A percentile compares a stretch with the other conserved stretches of the same genome.
Evolutionary conservation across 2,888 invertebrate species (phyloP).

Genomic region (Petrolisthes cinctipes): DNA sequence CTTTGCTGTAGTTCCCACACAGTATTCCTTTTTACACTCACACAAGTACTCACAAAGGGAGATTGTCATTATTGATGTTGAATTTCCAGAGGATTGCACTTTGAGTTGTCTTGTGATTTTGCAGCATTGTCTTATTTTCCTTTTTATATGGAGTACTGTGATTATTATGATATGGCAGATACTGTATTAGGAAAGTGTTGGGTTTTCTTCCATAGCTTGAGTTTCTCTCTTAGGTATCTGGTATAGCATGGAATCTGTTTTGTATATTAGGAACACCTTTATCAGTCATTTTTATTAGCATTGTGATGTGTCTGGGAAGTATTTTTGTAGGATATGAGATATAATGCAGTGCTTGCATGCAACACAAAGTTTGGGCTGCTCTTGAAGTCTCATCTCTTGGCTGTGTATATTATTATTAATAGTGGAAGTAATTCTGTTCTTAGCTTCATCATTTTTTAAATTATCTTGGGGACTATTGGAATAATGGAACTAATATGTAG

Average conservation of each 20-base stretch:
- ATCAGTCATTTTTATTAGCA: background rate
- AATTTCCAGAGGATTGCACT: background rate
- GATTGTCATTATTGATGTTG: background rate
- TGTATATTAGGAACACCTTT: background rate
- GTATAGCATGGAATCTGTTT: constrained; percentile 27
- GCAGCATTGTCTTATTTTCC: background rate
- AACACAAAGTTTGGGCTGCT: background rate
- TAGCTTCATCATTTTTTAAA: no score
- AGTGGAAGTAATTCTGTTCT: no score
- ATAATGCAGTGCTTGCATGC: constrained; percentile 12
- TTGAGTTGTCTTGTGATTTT: background rate
- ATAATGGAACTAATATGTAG: no score
- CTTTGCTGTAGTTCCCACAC: background rate
- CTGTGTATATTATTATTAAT: no score
- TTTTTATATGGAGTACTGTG: background rate
- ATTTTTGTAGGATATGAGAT: constrained; percentile 14
- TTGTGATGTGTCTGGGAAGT: constrained; percentile 5
- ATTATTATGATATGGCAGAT: constrained; percentile 18
- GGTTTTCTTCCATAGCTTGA: constrained; percentile 2
- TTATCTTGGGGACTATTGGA: no score
- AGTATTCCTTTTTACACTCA: background rate
- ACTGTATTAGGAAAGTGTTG: background rate
- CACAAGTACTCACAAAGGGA: background rate
- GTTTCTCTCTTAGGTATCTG: constrained; percentile 8
- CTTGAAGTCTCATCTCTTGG: background rate